Percentiles rank a stretch among this genome's conserved stretches.
Evolutionary conservation across 2,888 invertebrate species (phyloP).

Genomic region (Lutraria lutraria): DNA sequence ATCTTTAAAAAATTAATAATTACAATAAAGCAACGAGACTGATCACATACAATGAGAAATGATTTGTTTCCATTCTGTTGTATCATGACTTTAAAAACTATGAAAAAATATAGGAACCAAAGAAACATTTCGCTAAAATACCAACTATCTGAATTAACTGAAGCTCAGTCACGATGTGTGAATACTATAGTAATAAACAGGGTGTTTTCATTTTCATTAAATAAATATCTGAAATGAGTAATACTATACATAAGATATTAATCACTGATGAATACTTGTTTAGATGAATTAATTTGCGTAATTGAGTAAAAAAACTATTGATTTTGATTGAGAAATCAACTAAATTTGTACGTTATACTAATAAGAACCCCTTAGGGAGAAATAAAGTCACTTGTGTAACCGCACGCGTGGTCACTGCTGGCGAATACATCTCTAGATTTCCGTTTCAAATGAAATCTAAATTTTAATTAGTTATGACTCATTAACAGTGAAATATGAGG

Average conservation of each 20-base stretch:
- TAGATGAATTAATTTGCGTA: not conserved
- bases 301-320: not conserved
- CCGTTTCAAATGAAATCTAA: constrained; percentile 27
- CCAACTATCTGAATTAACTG: not conserved
- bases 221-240: not conserved
- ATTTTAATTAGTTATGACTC: constrained; percentile 15
- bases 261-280: not conserved
- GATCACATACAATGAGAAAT: not conserved
- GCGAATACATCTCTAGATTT: not conserved
- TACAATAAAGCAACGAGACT: not conserved
- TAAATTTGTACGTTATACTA: not conserved
- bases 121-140: too few species aligned
- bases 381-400: not conserved
- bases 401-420: not conserved
- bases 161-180: not conserved
- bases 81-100: not conserved
- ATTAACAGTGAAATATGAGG: not conserved
- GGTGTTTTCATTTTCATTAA: not conserved
- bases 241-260: not conserved
- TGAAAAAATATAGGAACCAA: too few species aligned
- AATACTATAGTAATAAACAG: not conserved
- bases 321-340: constrained; percentile 12
- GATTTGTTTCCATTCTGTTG: not conserved
- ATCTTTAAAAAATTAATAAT: not conserved
- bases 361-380: not conserved